Base-by-base conservation (phyloP, 2,113 vertebrate species). In the Etheostoma spectabile region DNA sequence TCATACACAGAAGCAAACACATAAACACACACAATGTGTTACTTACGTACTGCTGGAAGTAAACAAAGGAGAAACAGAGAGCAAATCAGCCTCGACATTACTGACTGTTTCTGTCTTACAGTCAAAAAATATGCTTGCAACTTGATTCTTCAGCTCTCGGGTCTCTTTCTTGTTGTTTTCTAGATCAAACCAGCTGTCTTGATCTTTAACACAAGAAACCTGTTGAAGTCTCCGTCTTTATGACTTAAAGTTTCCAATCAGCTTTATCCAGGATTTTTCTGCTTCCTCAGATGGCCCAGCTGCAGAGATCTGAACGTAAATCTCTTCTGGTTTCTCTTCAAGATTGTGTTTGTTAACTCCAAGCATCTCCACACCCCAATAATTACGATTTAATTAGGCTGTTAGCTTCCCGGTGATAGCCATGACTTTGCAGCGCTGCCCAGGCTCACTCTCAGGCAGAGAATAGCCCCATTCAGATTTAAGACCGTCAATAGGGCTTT, bases 11-110 rank as follows among this genome's bases (percentile, higher is more conserved):
- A 10, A 15, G 2, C 30, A 68, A n/a, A 56, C 15, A 52, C 6
- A 57, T 16, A 38, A 3, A 48, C 22, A 76, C 61, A 76, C 22
- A n/a, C n/a, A 19, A 4, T 45, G 33, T 77, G 35, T 30, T 2
- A 90, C 93, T 92, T 79, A 94, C 93, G 91, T 49, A 79, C 92
- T 83, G 86, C 70, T 67, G 90, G 90, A 42, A 92, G 55, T 55
- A 87, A 75, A 74, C 74, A 82, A 45, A 93, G 80, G 22, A 94
- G 52, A 55, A 93, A 61, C 77, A 90, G 49, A 48, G 45, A 52
- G 19, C 38, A 33, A 45, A 92, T 35, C 55, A 84, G 52, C 57
- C 63, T 83, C 45, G 45, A 67, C 93, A 93, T 94, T 7, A 59
- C 64, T 76, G 46, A n/a, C 15, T 42, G 57, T 48, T 71, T 48